A percentile compares a stretch with the other conserved stretches of the same genome.
phyloP scores from a whole-genome alignment of 2,888 invertebrate species.

The Hyles lineata region DNA sequence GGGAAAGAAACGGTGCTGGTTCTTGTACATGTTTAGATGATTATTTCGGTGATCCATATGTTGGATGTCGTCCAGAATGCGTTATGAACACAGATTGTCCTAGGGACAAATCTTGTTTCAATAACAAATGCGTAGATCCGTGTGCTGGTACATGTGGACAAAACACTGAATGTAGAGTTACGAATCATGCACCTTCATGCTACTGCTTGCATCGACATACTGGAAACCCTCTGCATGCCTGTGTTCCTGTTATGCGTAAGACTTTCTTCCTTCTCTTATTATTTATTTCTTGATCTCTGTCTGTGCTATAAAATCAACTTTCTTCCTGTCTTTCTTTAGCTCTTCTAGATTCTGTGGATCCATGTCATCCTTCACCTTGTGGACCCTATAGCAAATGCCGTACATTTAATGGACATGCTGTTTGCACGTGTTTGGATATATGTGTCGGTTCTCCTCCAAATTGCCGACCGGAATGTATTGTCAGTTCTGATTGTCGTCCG shows the following conservation, averaged over 20 bases:
- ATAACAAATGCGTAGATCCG: conserved; percentile 91
- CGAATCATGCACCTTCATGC: conserved; percentile 91
- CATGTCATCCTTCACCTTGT: conserved; percentile 91
- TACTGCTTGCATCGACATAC: conserved; percentile 89
- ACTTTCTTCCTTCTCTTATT: conserved; percentile 69
- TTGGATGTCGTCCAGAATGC: conserved; percentile 92
- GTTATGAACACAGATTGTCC: conserved; percentile 91
- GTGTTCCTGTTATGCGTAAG: conserved; percentile 86
- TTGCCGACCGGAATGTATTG: conserved; percentile 91
- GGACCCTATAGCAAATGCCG: conserved; percentile 92
- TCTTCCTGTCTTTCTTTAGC: conserved; percentile 66
- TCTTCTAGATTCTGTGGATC: conserved; percentile 83
- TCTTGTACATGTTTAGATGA: conserved; percentile 90
- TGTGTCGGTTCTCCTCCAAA: conserved; percentile 91
- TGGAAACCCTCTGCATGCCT: conserved; percentile 89
- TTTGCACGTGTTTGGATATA: conserved; percentile 90
- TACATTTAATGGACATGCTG: conserved; percentile 88
- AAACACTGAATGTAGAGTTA: conserved; percentile 90
- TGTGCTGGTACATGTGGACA: conserved; percentile 91
- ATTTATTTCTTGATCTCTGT: conserved; percentile 53
- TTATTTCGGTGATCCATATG: conserved; percentile 91
- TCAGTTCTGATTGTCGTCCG: conserved; percentile 91
- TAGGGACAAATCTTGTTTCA: conserved; percentile 89
- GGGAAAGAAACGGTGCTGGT: conserved; percentile 89
- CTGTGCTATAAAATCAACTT: conserved; percentile 52